Conservation (phyloP, 35 echinoderm and acorn worm species). For the Nesometra sesokonis region DNA sequence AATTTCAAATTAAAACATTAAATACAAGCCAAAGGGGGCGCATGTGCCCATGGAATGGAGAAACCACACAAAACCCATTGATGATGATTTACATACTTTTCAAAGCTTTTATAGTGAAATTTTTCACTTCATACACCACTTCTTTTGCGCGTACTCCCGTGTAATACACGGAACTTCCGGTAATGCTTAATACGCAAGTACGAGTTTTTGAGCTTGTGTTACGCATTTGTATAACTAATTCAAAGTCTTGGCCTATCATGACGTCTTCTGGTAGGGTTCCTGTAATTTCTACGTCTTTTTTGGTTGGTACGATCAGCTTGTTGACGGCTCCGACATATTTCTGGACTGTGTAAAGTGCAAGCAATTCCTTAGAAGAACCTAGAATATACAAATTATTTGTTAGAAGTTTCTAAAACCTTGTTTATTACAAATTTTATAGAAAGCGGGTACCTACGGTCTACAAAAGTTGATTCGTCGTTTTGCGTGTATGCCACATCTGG, state of each 20-base stretch:
- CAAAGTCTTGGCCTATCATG: conserved; percentile 9
- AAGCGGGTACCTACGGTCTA: no score
- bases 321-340: background rate
- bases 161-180: conserved; percentile 4
- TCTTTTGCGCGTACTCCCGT: background rate
- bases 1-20: no score
- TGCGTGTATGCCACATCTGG: no score
- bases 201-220: background rate
- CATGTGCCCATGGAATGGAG: no score
- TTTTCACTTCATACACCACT: background rate
- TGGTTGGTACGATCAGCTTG: background rate
- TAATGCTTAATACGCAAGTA: background rate
- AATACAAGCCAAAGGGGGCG: no score
- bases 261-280: background rate
- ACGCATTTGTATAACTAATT: background rate
- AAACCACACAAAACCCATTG: no score
- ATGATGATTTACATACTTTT: no score
- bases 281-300: background rate
- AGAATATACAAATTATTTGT: no score
- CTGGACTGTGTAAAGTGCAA: background rate
- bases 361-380: background rate
- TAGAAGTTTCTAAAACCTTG: no score
- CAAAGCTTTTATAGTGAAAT: background rate
- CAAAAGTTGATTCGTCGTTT: no score
- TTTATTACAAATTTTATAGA: no score